Percentiles rank a stretch among this genome's conserved stretches.
These are phyloP conservation scores for Drymonia ruficornis DNA, from an alignment of 2,888 invertebrate genomes.

Conservation along the genomic window DNA sequence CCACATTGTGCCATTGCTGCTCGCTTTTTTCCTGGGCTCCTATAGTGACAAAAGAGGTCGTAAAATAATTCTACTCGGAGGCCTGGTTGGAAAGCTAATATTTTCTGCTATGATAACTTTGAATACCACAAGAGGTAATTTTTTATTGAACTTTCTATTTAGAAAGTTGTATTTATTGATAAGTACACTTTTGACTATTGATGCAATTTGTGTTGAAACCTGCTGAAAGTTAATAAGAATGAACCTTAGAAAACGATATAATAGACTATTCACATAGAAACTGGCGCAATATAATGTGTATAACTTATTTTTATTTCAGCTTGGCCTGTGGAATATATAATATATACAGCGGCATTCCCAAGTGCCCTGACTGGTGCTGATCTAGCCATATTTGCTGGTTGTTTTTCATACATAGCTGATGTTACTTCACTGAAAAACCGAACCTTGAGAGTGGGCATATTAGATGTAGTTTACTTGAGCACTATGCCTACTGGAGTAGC, in stretches of 20 bases:
- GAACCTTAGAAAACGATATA: too few relatives aligned
- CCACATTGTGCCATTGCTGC: constrained; percentile 89
- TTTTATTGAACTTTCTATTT: neutral
- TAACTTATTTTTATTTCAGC: constrained; percentile 49
- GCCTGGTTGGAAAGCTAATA: constrained; percentile 89
- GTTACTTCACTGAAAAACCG: constrained; percentile 88
- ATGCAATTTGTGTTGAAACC: too few relatives aligned
- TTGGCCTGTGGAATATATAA: constrained; percentile 91
- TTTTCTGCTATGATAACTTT: constrained; percentile 91
- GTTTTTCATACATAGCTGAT: constrained; percentile 93
- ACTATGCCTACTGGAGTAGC: constrained; percentile 94
- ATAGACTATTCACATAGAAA: neutral
- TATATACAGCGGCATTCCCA: constrained; percentile 91
- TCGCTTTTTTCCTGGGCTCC: constrained; percentile 92
- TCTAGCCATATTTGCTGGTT: constrained; percentile 91
- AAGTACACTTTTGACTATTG: too few relatives aligned
- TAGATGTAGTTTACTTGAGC: constrained; percentile 92
- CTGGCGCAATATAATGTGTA: neutral
- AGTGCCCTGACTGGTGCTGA: constrained; percentile 91
- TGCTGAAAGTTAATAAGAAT: too few relatives aligned
- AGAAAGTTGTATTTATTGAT: too few relatives aligned
- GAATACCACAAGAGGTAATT: constrained; percentile 85
- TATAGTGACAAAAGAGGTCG: constrained; percentile 93
- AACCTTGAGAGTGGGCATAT: constrained; percentile 91
- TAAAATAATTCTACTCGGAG: constrained; percentile 89